A percentile compares a stretch with the other conserved stretches of the same genome.
phyloP scores from a whole-genome alignment of 30 jellyfish, hydroid and myxozoan species.

The Hydractinia echinata region DNA sequence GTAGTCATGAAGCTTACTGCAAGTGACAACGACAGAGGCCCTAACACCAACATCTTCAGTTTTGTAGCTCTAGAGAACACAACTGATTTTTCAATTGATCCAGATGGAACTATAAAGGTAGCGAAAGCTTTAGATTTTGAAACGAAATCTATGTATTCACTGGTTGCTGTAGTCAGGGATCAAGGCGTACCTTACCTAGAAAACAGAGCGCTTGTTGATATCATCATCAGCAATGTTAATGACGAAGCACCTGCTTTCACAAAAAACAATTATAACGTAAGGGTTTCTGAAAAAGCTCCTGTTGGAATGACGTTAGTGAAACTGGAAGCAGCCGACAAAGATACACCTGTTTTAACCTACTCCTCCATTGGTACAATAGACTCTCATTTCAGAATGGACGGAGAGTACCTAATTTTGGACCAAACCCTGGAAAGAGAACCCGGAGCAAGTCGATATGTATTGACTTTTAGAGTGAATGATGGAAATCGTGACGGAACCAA shows the following conservation, averaged over 20 bases:
- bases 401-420: slow-evolving; percentile 1
- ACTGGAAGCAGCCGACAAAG: slow-evolving; percentile 70
- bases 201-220: slow-evolving; percentile 47
- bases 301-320: slow-evolving; percentile 38
- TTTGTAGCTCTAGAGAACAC: slow-evolving; percentile 31
- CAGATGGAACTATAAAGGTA: slow-evolving; percentile 21
- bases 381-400: slow-evolving; percentile 17
- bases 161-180: slow-evolving; percentile 76
- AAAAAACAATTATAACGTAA: slow-evolving; percentile 33
- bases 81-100: slow-evolving; percentile 46
- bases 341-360: slow-evolving; percentile 4
- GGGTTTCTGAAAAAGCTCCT: slow-evolving; percentile 79
- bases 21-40: slow-evolving; percentile 58
- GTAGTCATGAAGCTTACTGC: slow-evolving; percentile 44
- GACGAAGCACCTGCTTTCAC: slow-evolving; percentile 63
- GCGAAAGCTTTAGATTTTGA: slow-evolving; percentile 46
- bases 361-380: background rate
- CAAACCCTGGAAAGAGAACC: slow-evolving; percentile 10
- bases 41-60: background rate
- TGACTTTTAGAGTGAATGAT: slow-evolving; percentile 61
- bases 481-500: slow-evolving; percentile 20
- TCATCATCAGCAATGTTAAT: slow-evolving; percentile 52
- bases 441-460: slow-evolving; percentile 8
- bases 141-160: slow-evolving; percentile 43
- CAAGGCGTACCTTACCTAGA: slow-evolving; percentile 60